Base-by-base conservation (phyloP, 2,797 vertebrate genomes). In the Monodelphis domestica region DNA sequence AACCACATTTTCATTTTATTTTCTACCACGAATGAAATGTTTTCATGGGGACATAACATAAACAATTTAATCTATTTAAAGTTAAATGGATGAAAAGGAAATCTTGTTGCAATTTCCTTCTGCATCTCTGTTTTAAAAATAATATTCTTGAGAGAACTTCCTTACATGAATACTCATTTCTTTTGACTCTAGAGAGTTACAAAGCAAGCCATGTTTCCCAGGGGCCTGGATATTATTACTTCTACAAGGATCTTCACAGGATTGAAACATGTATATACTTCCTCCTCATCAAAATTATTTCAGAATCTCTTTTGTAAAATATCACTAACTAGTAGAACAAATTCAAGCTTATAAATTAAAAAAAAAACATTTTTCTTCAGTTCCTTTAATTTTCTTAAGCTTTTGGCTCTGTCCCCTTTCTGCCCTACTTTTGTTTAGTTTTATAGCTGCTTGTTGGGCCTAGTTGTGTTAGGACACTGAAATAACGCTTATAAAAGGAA, bases 381-480 rank as follows among this genome's bases (percentile, higher is more conserved):
- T 70, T 93, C 90, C 30, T 94, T 87, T 91, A 70, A 91, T 63
- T 78, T 7, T 38, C 63, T 24, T 38, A 78, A 78, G 7, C 17
- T 78, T 38, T n/a, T n/a, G n/a, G n/a, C n/a, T 38, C n/a, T 78
- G 63, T 15, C n/a, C 63, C 17, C 17, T n/a, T n/a, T n/a, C 93
- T n/a, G 90, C 45, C 91, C 84, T 45, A n/a, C 92, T 93, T 97
- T 30, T 97, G 0, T 98, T 98, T 97, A 98, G 98, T 98, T 53
- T 92, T 98, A 95, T 98, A 98, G 98, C 97, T 98, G 63, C 93
- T 98, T 78, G 98, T 98, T 95, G 98, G 98, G 98, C 7, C 97
- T 98, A 29, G 95, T 98, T 91, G 98, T 98, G 97, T 88, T 98
- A 97, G 97, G 98, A 97, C 94, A 98, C 4, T 98, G 98, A 59